A percentile compares a stretch with the other conserved stretches of the same genome.
These are phyloP conservation scores for Lanistes nyassanus DNA, from an alignment of 1,140 invertebrate species.

Conservation along the genomic window DNA sequence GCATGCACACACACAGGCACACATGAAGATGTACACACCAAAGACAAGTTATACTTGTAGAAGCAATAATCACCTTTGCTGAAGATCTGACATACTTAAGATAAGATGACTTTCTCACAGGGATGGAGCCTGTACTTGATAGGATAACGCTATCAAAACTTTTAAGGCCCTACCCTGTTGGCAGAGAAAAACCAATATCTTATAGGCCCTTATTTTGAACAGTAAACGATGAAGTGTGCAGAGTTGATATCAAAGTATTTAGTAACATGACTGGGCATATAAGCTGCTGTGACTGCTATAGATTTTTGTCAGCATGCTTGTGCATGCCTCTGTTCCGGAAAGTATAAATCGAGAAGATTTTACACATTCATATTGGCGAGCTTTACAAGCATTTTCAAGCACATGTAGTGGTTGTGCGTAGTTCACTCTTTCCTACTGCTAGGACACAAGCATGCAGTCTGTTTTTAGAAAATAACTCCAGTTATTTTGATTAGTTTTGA, in stretches of 20 bases:
- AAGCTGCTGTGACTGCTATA: too few species aligned
- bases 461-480: too few species aligned
- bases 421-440: too few species aligned
- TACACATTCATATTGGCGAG: too few species aligned
- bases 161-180: background rate
- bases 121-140: background rate
- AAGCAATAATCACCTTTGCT: background rate
- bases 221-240: background rate
- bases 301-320: too few species aligned
- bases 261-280: background rate
- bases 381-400: too few species aligned
- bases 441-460: too few species aligned
- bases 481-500: too few species aligned
- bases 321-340: too few species aligned
- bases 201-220: background rate
- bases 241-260: background rate
- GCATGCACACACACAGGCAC: slow-evolving; percentile 12
- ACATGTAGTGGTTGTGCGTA: too few species aligned
- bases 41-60: background rate
- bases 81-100: background rate
- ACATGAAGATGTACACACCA: background rate
- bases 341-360: too few species aligned
- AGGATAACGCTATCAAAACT: too few species aligned
- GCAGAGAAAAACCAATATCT: background rate
- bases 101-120: background rate